Base-by-base conservation (phyloP, 2,113 vertebrate species). In the Raja brachyura region DNA sequence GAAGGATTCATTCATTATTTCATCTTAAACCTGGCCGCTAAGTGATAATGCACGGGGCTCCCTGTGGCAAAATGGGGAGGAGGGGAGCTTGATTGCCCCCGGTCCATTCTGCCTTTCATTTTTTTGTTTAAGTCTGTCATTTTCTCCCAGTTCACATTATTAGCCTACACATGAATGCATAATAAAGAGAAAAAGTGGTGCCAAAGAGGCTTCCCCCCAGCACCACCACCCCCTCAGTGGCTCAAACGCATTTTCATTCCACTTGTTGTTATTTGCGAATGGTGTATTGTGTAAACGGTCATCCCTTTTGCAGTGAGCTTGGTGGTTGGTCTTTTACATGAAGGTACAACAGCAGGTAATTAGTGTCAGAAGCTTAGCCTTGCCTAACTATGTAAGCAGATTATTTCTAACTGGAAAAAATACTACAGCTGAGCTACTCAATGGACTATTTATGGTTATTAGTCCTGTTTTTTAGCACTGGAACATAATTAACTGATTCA, bases 361-460 rank as follows among this genome's bases (percentile, higher is more conserved):
- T 98, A 97, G 97, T 98, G 98, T 98, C 97, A 97, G 96, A 96
- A 97, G 97, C 97, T 98, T 98, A 98, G 96, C 97, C 96, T 96
- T 96, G 90, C 95, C 97, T 98, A 98, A 98, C 97, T 97, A 98
- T 98, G 98, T 98, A 99, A 98, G 97, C 97, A 98, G 97, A 98
- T 98, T 98, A 98, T 97, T 98, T 96, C 97, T 95, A 73, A 97
- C 95, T 97, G 96, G 96, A 97, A 93, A 96, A 96, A 96, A 97
- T 97, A 96, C 96, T 95, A 92, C 90, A 92, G 90, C 90, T 92
- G 95, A 96, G 96, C 96, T 95, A 96, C 96, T 96, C 96, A 96
- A 95, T 96, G 96, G 96, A 96, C 96, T 97, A 96, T 97, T 97
- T 97, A 97, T 96, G 97, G 96, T 97, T 96, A 96, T 96, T 96